Conservation (phyloP, 2,888 invertebrate species). For the Pollenia angustigena region DNA sequence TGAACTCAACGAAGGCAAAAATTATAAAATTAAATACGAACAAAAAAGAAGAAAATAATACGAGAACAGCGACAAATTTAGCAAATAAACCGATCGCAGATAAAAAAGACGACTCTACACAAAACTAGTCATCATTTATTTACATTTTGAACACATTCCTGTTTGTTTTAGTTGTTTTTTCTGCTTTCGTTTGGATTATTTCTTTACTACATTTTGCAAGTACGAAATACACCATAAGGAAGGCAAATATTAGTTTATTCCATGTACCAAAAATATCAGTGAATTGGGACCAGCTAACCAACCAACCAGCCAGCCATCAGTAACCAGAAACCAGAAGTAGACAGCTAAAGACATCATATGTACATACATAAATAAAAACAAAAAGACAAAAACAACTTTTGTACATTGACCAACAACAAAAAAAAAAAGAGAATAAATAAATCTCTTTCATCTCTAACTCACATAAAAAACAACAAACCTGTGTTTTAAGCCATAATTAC, state of each 20-base stretch:
- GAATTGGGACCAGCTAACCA: constrained; percentile 44
- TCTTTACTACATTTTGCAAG: constrained; percentile 4
- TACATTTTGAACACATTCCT: constrained; percentile 60
- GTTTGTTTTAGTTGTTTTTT: constrained; percentile 34
- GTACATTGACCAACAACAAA: constrained; percentile 4
- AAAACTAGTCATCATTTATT: constrained; percentile 64
- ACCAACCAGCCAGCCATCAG: not conserved
- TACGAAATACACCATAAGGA: constrained; percentile 47
- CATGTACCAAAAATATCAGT: constrained; percentile 39
- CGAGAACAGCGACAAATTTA: constrained; percentile 17
- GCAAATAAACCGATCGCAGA: constrained; percentile 10
- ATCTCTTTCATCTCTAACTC: constrained; percentile 30
- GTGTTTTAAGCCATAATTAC: constrained; percentile 54
- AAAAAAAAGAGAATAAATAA: constrained; percentile 26
- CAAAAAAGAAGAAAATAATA: constrained; percentile 31
- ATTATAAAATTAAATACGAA: constrained; percentile 16
- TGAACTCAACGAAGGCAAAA: not conserved
- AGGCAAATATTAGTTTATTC: constrained; percentile 48
- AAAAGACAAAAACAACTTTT: constrained; percentile 5
- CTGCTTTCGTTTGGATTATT: not conserved
- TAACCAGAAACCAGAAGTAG: constrained; percentile 44
- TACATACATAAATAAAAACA: not conserved
- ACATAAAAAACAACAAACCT: constrained; percentile 16
- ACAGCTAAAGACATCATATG: constrained; percentile 34
- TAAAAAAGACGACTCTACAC: constrained; percentile 48